Percentiles rank a stretch among this genome's conserved stretches.
These are phyloP conservation scores for Bolinopsis microptera DNA, from an alignment of 37 sponge, comb jelly and placozoan species.

Conservation along the genomic window DNA sequence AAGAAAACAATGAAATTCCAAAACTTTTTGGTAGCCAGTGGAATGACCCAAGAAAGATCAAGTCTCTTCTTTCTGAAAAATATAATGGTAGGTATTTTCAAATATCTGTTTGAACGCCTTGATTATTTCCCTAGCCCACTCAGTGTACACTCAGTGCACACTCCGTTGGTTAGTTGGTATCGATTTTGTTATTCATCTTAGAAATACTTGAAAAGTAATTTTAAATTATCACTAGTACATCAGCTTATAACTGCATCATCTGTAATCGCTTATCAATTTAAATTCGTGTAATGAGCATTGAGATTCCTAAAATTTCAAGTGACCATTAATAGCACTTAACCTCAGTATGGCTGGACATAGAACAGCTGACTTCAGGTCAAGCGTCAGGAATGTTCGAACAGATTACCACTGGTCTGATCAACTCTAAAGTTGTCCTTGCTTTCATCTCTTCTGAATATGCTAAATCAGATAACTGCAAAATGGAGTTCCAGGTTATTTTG, in stretches of 20 bases:
- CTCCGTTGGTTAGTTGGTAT: no score
- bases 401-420: conserved; percentile 45
- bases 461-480: conserved; percentile 53
- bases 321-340: no score
- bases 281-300: no score
- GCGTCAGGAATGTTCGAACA: conserved; percentile 60
- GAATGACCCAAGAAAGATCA: conserved; percentile 24
- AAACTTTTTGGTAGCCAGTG: not conserved
- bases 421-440: not conserved
- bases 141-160: no score
- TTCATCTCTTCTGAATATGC: conserved; percentile 29
- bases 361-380: conserved; percentile 61
- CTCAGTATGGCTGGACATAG: conserved; percentile 62
- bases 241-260: no score
- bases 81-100: not conserved
- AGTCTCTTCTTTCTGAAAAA: conserved; percentile 3
- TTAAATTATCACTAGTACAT: no score
- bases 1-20: conserved; percentile 13
- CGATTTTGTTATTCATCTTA: no score
- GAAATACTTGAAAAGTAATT: no score
- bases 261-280: no score
- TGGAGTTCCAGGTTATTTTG: conserved; percentile 63
- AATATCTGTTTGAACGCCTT: no score
- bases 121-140: no score
- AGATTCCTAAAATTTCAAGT: no score